A percentile compares a stretch with the other conserved stretches of the same genome.
phyloP scores from a whole-genome alignment of 2,113 vertebrate species.

The Chloropsis cyanopogon region DNA sequence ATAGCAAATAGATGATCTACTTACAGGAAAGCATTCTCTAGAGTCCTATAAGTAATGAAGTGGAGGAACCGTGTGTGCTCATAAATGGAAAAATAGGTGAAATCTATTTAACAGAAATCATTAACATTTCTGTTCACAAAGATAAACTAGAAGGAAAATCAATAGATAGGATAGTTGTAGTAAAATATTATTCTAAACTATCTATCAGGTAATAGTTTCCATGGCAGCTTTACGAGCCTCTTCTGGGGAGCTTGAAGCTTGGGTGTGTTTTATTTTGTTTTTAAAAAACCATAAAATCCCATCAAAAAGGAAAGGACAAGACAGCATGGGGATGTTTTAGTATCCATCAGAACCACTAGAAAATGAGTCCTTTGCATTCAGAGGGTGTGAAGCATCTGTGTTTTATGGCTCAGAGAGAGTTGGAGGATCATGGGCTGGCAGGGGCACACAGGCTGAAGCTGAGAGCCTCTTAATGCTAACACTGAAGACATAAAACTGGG shows the following conservation, averaged over 20 bases:
- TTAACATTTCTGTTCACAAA: background rate
- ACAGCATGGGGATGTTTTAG: background rate
- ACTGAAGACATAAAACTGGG: background rate
- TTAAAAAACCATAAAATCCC: background rate
- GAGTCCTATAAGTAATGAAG: background rate
- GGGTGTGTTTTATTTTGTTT: background rate
- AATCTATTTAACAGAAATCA: background rate
- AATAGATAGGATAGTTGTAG: background rate
- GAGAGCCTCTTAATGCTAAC: background rate
- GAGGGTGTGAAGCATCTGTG: background rate
- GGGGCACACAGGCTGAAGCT: background rate
- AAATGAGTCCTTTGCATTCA: background rate
- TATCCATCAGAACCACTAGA: background rate
- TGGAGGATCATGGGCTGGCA: background rate
- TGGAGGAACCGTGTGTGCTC: background rate
- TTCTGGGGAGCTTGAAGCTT: background rate
- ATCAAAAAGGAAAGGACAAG: background rate
- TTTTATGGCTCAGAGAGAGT: background rate
- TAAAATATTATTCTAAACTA: background rate
- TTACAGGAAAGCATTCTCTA: background rate
- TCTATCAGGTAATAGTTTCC: background rate
- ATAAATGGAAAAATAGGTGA: background rate
- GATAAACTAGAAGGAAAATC: background rate
- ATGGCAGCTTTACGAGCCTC: background rate
- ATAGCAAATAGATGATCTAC: background rate